These are phyloP conservation scores for Hypothenemus hampei DNA, from an alignment of 1,140 invertebrate genomes.

Conservation along the genomic window DNA sequence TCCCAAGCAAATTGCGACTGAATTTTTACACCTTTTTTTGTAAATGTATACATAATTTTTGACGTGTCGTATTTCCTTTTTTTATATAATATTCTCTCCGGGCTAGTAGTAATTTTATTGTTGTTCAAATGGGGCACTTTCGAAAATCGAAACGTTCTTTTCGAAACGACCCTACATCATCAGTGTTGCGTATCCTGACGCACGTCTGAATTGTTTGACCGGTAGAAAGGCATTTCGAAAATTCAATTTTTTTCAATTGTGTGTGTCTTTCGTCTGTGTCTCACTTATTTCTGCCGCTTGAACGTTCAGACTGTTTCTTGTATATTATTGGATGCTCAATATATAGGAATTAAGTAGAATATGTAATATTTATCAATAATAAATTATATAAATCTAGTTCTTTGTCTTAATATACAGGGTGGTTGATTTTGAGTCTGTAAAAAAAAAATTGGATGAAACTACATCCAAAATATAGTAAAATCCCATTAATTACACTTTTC, in stretches of 20 bases:
- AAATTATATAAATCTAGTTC: conserved; percentile 41
- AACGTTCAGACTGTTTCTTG: conserved; percentile 43
- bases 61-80: conserved; percentile 40
- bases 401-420: background rate
- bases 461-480: too few species aligned
- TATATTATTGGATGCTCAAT: conserved; percentile 48
- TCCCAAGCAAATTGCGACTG: too few species aligned
- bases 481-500: too few species aligned
- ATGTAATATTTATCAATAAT: conserved; percentile 47
- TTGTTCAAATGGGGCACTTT: conserved; percentile 24
- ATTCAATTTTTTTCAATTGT: conserved; percentile 7
- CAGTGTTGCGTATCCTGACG: conserved; percentile 43
- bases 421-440: too few species aligned
- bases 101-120: conserved; percentile 34
- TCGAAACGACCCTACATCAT: conserved; percentile 18
- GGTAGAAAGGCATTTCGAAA: conserved; percentile 33
- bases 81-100: conserved; percentile 32
- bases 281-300: conserved; percentile 42
- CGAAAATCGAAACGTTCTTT: background rate
- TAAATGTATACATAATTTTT: conserved; percentile 38
- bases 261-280: too few species aligned
- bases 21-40: conserved; percentile 42
- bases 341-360: conserved; percentile 44
- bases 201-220: conserved; percentile 44
- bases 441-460: too few species aligned